Base-by-base conservation (phyloP, 2,797 vertebrate species). In the Xiphophorus birchmanni region DNA sequence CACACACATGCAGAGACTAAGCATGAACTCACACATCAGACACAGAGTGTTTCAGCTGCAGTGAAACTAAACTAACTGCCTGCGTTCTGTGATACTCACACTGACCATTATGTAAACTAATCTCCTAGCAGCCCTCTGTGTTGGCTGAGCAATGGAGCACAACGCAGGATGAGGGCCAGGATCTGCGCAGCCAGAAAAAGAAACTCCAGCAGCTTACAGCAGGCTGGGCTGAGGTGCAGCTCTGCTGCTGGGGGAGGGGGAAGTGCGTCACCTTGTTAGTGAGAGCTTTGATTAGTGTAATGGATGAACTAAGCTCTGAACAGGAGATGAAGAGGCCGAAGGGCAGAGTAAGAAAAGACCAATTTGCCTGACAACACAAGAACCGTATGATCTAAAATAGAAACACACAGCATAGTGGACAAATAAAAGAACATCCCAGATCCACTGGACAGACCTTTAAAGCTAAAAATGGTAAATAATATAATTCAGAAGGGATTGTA, bases 141-240 rank as follows among this genome's bases (percentile, higher is more conserved):
- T 78, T 69, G 79, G 77, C 77, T 82, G 89, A 80, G 77, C 75
- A 4, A 58, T 5, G 54, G 82, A 75, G 75, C 74, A 73, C 83
- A 37, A 76, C 9, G 76, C 89, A 89, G 84, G 86, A 89, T 80
- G 89, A 76, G 86, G 80, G 86, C 84, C 81, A 80, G 87, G 90
- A 92, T 89, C 84, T 88, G 84, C 73, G 42, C 79, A 2, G 83
- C 91, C 91, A 92, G 94, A 91, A 95, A 95, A 95, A 94, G 93
- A 94, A 94, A 91, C 89, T 90, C 85, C 91, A 91, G 91, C 89
- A 87, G 93, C 91, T 95, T 95, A 94, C 73, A 60, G 82, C 80
- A 83, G 84, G 18, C 82, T 80, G 87, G 88, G 79, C 79, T 3
- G 75, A 82, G 81, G 88, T 32, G 21, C 77, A 45, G 80, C 54